These are phyloP conservation scores for Tribolium castaneum DNA, from an alignment of 1,140 invertebrate species.

Conservation along the genomic window DNA sequence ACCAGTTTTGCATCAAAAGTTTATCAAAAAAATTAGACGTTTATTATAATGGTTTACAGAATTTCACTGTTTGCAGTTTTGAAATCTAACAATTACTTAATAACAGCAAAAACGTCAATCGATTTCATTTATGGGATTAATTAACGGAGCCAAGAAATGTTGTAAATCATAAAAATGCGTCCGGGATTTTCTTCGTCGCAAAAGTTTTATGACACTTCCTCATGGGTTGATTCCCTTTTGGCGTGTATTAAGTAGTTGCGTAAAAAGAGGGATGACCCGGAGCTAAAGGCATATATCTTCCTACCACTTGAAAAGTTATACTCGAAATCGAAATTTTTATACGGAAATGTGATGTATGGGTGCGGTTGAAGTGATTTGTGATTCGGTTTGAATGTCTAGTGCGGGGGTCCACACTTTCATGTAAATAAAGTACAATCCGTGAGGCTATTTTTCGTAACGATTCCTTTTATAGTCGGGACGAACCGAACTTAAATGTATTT, in stretches of 20 bases:
- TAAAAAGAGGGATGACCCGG: slow-evolving; percentile 43
- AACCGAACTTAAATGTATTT: slow-evolving; percentile 12
- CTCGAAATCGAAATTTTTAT: slow-evolving; percentile 53
- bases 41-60: no score
- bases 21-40: no score
- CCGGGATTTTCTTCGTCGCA: not conserved
- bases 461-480: slow-evolving; percentile 27
- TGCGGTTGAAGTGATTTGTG: slow-evolving; percentile 51
- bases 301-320: slow-evolving; percentile 52
- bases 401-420: slow-evolving; percentile 36
- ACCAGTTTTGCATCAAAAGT: no score
- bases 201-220: slow-evolving; percentile 31
- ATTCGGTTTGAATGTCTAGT: slow-evolving; percentile 20
- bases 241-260: slow-evolving; percentile 36
- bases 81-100: no score
- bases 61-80: no score
- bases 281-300: slow-evolving; percentile 49
- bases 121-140: no score
- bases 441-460: slow-evolving; percentile 29
- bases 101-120: no score
- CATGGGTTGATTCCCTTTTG: slow-evolving; percentile 15
- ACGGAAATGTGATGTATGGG: slow-evolving; percentile 47
- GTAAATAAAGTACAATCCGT: slow-evolving; percentile 41
- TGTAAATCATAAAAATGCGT: not conserved
- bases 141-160: no score